Percentiles rank a stretch among this genome's conserved stretches.
Conservation (phyloP, 2,888 invertebrate genomes). For the Euclidia mi region DNA sequence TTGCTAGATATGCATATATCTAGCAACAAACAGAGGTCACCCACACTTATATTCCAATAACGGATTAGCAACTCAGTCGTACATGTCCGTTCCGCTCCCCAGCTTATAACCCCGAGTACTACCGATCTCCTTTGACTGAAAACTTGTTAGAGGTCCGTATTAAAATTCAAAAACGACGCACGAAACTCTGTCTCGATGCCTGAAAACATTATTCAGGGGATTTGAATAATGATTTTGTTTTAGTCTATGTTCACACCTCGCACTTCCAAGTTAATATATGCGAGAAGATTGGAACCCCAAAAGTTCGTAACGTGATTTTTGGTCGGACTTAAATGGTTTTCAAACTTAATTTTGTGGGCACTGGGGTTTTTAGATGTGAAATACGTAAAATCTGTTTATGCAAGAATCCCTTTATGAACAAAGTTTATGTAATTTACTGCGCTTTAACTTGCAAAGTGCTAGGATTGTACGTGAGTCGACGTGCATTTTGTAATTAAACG, state of each 20-base stretch:
- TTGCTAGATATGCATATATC: no score
- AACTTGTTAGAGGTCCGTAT: conserved; percentile 89
- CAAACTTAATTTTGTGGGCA: conserved; percentile 82
- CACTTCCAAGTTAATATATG: conserved; percentile 77
- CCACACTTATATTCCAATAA: no score
- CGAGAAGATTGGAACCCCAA: conserved; percentile 77
- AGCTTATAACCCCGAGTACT: conserved; percentile 62
- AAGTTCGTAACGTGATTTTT: conserved; percentile 87
- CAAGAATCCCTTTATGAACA: conserved; percentile 58
- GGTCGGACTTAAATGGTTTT: conserved; percentile 86
- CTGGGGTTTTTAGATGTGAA: conserved; percentile 62
- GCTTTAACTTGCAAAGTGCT: conserved; percentile 46
- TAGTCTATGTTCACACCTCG: conserved; percentile 77
- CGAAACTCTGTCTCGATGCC: conserved; percentile 85
- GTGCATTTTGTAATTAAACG: conserved; percentile 22
- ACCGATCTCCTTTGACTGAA: conserved; percentile 88
- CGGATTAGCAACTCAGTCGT: no score
- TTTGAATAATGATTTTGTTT: conserved; percentile 90
- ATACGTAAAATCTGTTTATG: conserved; percentile 70
- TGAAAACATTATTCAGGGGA: conserved; percentile 89
- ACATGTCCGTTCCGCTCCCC: conserved; percentile 63
- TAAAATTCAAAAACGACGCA: conserved; percentile 90
- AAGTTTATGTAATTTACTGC: conserved; percentile 57
- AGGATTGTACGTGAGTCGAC: conserved; percentile 35
- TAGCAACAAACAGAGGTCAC: no score